Evolutionary conservation across 2,113 vertebrate species (phyloP).

Genomic region (Chloropsis cyanopogon): DNA sequence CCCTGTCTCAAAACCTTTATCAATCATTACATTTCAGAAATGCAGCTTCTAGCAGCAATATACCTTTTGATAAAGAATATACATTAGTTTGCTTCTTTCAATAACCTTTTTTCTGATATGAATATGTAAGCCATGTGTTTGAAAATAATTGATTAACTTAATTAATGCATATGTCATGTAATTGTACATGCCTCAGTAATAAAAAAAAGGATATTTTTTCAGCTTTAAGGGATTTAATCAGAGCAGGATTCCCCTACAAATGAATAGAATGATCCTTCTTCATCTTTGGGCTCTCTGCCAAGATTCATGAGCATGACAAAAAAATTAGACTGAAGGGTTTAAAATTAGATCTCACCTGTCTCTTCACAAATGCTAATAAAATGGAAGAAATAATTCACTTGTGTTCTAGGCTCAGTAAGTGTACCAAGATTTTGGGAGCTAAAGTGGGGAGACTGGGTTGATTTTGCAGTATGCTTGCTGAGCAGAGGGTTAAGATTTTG

Average conservation of each 20-base stretch:
- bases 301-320: background rate
- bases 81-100: background rate
- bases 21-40: background rate
- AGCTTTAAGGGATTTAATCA: background rate
- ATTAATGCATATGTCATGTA: background rate
- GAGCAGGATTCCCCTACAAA: background rate
- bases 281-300: background rate
- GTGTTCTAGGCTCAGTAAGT: background rate
- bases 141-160: background rate
- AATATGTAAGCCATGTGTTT: background rate
- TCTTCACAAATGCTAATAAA: background rate
- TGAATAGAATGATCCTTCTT: background rate
- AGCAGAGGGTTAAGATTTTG: background rate
- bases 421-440: background rate
- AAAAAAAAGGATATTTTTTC: background rate
- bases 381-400: background rate
- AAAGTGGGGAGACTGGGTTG: background rate
- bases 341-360: conserved; percentile 9
- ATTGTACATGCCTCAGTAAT: background rate
- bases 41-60: background rate
- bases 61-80: background rate
- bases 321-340: background rate
- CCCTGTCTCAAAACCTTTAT: background rate
- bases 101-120: background rate
- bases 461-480: background rate